Base-by-base conservation (phyloP, 2,888 invertebrate genomes). In the Cephus spinipes region DNA sequence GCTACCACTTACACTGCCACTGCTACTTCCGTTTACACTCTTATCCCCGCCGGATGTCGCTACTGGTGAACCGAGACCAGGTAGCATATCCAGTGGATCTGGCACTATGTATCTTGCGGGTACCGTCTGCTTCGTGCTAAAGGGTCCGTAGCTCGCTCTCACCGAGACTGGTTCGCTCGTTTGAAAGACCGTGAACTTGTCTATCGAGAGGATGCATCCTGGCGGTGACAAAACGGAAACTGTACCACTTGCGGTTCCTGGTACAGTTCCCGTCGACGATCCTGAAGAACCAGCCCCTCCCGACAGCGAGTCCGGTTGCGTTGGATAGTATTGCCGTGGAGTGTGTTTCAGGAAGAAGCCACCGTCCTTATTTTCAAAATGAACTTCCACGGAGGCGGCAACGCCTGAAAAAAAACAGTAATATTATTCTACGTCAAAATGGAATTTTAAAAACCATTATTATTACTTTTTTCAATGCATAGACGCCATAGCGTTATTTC, bases 121-220 rank as follows among this genome's bases (percentile, higher is more conserved):
- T 69, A 98, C 97, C 0, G 98, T 98, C 92, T 98, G 98, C 90
- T 98, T 98, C 77, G 98, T 98, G 85, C 97, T 97, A 92, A 98
- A 98, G 11, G 98, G 98, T 6, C 98, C 98, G 90, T 98, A 98
- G 69, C 96, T 97, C 75, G 98, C 98, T 80, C 98, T 94, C 71
- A 98, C 96, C 34, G 97, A 97, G 55, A 97, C 97, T 34, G 98
- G 97, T 85, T 97, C 96, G 74, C 97, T 96, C 69, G 97, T 97
- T 91, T 98, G 97, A 86, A 98, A 95, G 68, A 98, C 96, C 79
- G 98, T 97, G 91, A 98, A 98, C 82, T 97, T 95, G 92, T 98
- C 97, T 82, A 96, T 94, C 76, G 97, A 97, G 76, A 97, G 93
- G 68, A 96, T 93, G 12, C 96, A 95, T 76, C 96, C 95, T 35